Evolutionary conservation across 2,888 invertebrate species (phyloP), one percentile per base, ranked within the genome.

Genomic region (Lissonota sp.): DNA sequence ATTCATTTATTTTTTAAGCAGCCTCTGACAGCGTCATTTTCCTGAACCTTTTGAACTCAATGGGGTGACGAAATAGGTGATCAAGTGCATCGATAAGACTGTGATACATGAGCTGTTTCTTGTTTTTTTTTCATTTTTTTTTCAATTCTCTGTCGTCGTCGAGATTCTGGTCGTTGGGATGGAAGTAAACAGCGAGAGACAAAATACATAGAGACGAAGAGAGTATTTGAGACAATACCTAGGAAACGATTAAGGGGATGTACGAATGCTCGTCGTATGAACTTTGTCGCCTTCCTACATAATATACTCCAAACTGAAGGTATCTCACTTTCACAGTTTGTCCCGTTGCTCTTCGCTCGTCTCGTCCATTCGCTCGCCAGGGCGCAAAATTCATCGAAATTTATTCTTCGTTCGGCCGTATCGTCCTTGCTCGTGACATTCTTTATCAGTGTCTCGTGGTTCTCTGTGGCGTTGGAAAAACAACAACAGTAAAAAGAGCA

Each of bases 321-420:
- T 91, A 91, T 92, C 91, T 92, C 91, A 92, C 92, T 92, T 92
- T 92, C 92, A 83, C 89, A 88, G 86, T 87, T 88, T 58, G 90
- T 86, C 83, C 91, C 90, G 84, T 92, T 92, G 86, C 81, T 89
- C 85, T 90, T 92, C 78, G 85, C 83, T 57, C 89, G 94, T 94
- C 93, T 95, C 89, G 87, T 94, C 93, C 94, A 95, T 94, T 97
- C 97, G 4, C 96, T 96, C 86, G 97, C 95, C 78, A 97, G 94
- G 67, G 95, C 95, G 92, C 97, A 97, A 93, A 97, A 97, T 82
- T 96, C 95, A 89, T 98, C 97, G 90, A 97, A 97, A 88, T 96
- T 95, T 86, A 97, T 94, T 78, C 93, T 92, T 84, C 93, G 91
- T 79, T 92, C 91, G 26, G 87, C 84, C 26, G 90, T 83, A 66